Percentiles rank a stretch among this genome's conserved stretches.
Evolutionary conservation across 2,888 invertebrate genomes (phyloP).

Genomic region (Heliconius cydno): DNA sequence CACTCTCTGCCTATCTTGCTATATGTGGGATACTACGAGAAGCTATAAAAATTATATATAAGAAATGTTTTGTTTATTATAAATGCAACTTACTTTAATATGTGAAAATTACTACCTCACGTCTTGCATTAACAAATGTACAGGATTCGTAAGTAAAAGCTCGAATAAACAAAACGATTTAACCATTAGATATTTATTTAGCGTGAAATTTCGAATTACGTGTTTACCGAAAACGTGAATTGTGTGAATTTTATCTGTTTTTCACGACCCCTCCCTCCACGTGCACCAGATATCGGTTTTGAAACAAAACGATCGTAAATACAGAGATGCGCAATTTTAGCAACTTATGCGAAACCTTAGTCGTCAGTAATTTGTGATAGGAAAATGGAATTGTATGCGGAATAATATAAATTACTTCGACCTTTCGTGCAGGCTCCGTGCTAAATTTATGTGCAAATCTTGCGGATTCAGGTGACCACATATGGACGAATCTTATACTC

Average conservation of each 20-base stretch:
- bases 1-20: too few species aligned
- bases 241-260: slow-evolving; percentile 35
- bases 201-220: slow-evolving; percentile 20
- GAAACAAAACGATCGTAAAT: slow-evolving; percentile 60
- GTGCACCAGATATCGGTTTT: slow-evolving; percentile 38
- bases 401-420: slow-evolving; percentile 76
- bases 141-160: neutral
- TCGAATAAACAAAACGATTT: slow-evolving; percentile 6
- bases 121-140: neutral
- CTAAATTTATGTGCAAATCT: slow-evolving; percentile 64
- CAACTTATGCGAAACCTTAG: slow-evolving; percentile 75
- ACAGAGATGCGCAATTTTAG: slow-evolving; percentile 69
- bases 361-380: slow-evolving; percentile 79
- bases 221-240: slow-evolving; percentile 23
- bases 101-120: neutral
- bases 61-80: too few species aligned
- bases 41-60: too few species aligned
- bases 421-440: slow-evolving; percentile 71
- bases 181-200: slow-evolving; percentile 24
- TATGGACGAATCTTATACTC: slow-evolving; percentile 21
- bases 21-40: too few species aligned
- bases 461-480: slow-evolving; percentile 45
- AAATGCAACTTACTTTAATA: neutral
- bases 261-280: slow-evolving; percentile 30
- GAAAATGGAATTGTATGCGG: slow-evolving; percentile 81